Base-by-base conservation (phyloP, 2,113 vertebrate species). In the Lepisosteus osseus region DNA sequence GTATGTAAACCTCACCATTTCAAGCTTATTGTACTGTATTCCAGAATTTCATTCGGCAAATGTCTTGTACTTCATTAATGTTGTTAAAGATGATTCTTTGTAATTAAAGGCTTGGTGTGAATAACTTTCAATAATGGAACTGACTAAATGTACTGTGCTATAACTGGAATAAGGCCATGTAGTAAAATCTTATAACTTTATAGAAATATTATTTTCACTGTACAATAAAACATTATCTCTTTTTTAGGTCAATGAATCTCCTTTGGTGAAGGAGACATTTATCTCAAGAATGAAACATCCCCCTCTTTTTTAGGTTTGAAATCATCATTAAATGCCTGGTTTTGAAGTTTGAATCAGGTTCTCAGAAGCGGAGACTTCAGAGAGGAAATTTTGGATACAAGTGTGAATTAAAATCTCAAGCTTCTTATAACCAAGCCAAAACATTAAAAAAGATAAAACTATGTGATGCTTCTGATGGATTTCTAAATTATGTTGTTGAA, bases 261-360 rank as follows among this genome's bases (percentile, higher is more conserved):
- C 59, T 59, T 70, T 70, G 15, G 59, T 63, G 41, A 40, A 7
- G 40, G 61, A 71, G 68, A 70, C 57, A 51, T 11, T 62, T 45
- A 56, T 44, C 56, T 61, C 61, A 14, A 54, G 41, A 61, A 57
- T 70, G 29, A 61, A 61, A 15, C 56, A 13, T 70, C 61, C 57
- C 42, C 14, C 55, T 17, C 45, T 61, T 62, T 54, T 69, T 54
- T 56, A 56, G 51, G 40, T 71, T 54, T 63, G 45, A 64, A 54
- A 47, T 55, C 47, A 68, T 13, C 14, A n/a, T 40, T 15, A 57
- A 42, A 3, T 40, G 6, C 17, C 29, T 69, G 54, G 54, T 57
- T 72, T 72, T 65, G n/a, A n/a, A 62, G 7, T 11, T 12, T 13
- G 42, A 43, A 65, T 13, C 64, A 66, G 13, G 42, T 13, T 29